phyloP scores from a whole-genome alignment of 1,140 invertebrate genomes.

The Thaumatotibia leucotreta region DNA sequence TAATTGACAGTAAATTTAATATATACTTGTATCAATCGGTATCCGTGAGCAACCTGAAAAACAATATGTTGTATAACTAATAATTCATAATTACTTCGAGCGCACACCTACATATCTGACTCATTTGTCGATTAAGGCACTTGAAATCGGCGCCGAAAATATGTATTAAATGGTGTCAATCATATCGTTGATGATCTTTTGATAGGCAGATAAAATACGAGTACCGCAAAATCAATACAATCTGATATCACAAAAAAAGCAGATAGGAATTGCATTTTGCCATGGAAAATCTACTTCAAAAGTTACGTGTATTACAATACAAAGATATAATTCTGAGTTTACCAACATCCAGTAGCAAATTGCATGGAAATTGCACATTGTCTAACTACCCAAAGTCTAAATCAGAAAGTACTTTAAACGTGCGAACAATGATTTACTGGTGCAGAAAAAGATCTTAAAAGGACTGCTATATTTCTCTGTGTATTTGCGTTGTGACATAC shows the following conservation, averaged over 20 bases:
- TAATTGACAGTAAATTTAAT: constrained; percentile 28
- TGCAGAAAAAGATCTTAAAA: neutral
- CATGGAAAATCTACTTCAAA: no score
- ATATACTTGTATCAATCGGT: constrained; percentile 65
- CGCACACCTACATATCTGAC: neutral
- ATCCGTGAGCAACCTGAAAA: constrained; percentile 64
- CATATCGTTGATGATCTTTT: neutral
- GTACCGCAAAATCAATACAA: neutral
- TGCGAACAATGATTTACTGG: neutral
- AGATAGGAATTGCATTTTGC: no score
- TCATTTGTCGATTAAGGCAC: neutral
- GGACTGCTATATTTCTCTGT: neutral
- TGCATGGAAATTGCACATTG: no score
- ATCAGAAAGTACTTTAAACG: neutral
- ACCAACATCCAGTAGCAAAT: no score
- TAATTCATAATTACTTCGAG: neutral
- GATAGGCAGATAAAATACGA: neutral
- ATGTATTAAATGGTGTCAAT: neutral
- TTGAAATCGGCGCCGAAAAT: neutral
- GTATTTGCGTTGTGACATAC: neutral
- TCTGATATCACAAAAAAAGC: no score
- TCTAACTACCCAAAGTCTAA: neutral
- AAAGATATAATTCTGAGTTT: no score
- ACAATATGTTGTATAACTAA: constrained; percentile 26
- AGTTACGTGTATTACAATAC: no score